These are phyloP conservation scores for Equus quagga DNA, from an alignment of 2,113 vertebrate genomes.

Conservation along the genomic window DNA sequence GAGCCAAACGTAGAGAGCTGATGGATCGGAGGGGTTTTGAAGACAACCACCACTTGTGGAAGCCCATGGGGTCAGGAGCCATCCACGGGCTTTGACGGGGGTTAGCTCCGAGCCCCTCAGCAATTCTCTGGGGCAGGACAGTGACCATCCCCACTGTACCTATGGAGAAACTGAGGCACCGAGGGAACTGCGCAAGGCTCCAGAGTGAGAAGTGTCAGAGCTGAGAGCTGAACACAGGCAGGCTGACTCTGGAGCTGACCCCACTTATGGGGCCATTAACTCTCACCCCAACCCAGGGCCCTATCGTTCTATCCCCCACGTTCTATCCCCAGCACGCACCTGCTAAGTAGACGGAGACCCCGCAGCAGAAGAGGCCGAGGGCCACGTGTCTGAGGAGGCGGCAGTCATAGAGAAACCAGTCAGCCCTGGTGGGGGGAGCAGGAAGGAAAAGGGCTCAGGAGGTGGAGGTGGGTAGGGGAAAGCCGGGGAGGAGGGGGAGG, in stretches of 20 bases:
- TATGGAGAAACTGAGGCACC: background rate
- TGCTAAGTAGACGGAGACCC: constrained; percentile 92
- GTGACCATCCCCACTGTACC: too few relatives aligned
- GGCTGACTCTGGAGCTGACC: background rate
- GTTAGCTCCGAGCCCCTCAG: background rate
- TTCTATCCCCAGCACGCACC: constrained; percentile 84
- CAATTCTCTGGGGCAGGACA: background rate
- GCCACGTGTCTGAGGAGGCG: constrained; percentile 90
- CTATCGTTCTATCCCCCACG: fast-evolving
- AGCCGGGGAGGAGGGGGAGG: too few relatives aligned
- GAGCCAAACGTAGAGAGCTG: background rate
- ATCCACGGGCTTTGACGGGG: background rate
- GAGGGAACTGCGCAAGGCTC: background rate
- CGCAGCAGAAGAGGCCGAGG: constrained; percentile 94
- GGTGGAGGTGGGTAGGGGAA: background rate
- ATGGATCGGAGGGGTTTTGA: background rate
- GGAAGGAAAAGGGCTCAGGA: background rate
- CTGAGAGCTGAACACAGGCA: background rate
- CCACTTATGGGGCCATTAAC: background rate
- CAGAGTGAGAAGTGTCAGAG: background rate
- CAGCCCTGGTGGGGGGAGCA: constrained; percentile 87
- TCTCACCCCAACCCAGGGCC: background rate
- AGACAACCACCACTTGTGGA: background rate
- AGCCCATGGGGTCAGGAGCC: background rate
- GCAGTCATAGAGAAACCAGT: constrained; percentile 94